Conservation (phyloP, 2,113 vertebrate species). For the Cavia aperea region DNA sequence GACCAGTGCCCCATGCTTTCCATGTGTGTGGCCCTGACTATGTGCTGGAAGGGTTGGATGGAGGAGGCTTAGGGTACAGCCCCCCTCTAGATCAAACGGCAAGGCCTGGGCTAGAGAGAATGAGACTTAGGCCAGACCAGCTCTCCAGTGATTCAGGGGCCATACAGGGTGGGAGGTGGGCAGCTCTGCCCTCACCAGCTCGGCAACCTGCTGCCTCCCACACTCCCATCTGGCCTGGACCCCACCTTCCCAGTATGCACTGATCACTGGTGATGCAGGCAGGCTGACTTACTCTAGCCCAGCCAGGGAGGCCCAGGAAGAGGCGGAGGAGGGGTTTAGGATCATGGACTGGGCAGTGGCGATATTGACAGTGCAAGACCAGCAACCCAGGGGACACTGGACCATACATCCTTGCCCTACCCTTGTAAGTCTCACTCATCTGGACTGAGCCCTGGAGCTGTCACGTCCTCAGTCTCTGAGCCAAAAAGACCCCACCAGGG, state of each 20-base stretch:
- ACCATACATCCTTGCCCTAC: not conserved
- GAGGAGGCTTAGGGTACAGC: not conserved
- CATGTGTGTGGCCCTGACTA: not conserved
- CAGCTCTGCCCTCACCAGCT: not conserved
- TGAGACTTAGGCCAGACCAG: not conserved
- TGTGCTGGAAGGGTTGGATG: not conserved
- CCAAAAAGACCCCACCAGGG: not conserved
- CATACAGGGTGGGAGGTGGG: not conserved
- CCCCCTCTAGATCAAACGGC: not conserved
- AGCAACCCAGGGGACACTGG: not conserved
- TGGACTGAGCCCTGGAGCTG: not conserved
- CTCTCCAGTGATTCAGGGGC: not conserved
- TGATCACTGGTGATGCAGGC: not conserved
- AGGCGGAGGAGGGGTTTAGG: too few species aligned
- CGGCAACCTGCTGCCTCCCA: not conserved
- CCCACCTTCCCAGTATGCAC: not conserved
- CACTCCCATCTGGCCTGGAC: not conserved
- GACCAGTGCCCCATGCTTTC: not conserved
- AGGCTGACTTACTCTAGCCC: not conserved
- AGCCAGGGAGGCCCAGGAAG: not conserved
- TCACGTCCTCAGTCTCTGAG: not conserved
- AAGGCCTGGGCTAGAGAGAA: not conserved
- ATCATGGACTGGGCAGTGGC: not conserved
- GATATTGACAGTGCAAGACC: not conserved
- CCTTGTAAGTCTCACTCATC: not conserved